phyloP scores from a whole-genome alignment of 2,888 invertebrate species.

The Leptura quadrifasciata region DNA sequence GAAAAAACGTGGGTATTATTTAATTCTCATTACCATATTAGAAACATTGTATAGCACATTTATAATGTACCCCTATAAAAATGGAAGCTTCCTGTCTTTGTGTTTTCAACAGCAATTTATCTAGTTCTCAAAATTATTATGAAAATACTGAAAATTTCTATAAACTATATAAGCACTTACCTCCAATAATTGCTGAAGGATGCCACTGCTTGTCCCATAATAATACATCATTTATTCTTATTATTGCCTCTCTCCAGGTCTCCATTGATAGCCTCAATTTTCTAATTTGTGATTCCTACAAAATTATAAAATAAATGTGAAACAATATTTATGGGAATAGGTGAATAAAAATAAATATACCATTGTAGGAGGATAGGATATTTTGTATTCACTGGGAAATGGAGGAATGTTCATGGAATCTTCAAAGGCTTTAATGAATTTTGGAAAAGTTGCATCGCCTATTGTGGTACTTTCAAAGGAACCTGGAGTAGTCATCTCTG shows the following conservation, averaged over 20 bases:
- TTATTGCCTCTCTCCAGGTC: conserved; percentile 85
- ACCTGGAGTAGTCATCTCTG: conserved; percentile 37
- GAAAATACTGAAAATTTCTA: too few species aligned
- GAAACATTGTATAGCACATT: too few species aligned
- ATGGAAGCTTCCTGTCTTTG: background rate
- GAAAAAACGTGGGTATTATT: too few species aligned
- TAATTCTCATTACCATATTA: too few species aligned
- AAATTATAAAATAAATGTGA: conserved; percentile 31
- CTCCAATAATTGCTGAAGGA: conserved; percentile 85
- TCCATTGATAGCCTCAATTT: conserved; percentile 83
- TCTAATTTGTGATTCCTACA: conserved; percentile 83
- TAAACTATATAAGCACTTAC: conserved; percentile 65
- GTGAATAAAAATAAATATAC: conserved; percentile 45
- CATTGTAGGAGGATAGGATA: conserved; percentile 59
- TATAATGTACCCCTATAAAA: too few species aligned
- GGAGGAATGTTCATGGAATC: conserved; percentile 50
- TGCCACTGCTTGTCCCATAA: conserved; percentile 92
- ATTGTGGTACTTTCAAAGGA: conserved; percentile 42
- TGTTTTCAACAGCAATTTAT: background rate
- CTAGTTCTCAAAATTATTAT: background rate
- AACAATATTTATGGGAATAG: conserved; percentile 1
- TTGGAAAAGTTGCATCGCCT: conserved; percentile 47
- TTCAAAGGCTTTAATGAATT: conserved; percentile 47
- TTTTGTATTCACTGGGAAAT: conserved; percentile 54
- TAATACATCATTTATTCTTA: conserved; percentile 81